Conservation (phyloP, 2,797 vertebrate genomes). For the Tympanoctomys barrerae region DNA sequence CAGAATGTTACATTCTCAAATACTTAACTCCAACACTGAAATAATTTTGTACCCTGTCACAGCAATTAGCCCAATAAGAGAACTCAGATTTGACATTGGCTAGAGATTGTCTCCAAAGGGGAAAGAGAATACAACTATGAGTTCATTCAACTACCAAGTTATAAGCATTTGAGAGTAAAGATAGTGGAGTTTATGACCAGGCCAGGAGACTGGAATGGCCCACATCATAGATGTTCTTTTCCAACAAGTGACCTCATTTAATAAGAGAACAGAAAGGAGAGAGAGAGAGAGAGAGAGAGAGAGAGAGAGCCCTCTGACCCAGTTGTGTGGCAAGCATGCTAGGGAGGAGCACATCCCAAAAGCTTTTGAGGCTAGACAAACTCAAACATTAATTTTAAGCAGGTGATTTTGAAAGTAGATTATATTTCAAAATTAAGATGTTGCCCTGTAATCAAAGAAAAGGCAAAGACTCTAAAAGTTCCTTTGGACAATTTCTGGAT, state of each 20-base stretch:
- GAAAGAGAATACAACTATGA: neutral
- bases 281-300: too few relatives aligned
- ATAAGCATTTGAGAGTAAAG: neutral
- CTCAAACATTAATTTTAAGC: constrained; percentile 5
- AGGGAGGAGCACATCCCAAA: neutral
- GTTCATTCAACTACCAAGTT: neutral
- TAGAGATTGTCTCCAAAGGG: neutral
- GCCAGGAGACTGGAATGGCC: neutral
- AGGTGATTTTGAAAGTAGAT: neutral
- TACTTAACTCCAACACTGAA: neutral
- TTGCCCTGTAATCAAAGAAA: neutral
- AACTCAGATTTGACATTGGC: neutral
- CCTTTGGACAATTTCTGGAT: neutral
- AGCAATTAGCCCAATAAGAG: neutral
- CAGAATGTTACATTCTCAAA: neutral
- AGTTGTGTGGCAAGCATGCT: neutral
- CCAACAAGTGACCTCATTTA: neutral
- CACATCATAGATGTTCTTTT: neutral
- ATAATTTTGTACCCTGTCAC: neutral
- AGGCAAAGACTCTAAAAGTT: neutral
- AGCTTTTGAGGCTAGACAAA: neutral
- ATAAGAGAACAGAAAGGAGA: neutral
- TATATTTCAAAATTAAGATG: constrained; percentile 28
- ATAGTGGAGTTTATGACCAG: neutral
- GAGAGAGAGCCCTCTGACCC: neutral